Base-by-base conservation (phyloP, 2,113 vertebrate genomes). In the Chaetura pelagica region DNA sequence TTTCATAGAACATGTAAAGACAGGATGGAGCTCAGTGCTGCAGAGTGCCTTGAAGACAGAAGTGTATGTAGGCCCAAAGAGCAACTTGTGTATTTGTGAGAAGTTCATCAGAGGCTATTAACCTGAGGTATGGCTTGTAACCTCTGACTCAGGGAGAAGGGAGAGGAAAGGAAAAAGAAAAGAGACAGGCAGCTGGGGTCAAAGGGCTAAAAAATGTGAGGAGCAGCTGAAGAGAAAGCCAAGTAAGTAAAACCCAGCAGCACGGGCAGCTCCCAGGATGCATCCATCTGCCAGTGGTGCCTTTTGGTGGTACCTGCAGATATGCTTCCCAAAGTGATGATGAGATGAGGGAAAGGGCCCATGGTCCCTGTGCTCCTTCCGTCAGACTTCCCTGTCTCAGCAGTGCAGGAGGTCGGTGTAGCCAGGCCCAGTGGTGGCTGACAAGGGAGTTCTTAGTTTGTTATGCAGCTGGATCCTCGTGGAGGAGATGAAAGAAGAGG, bases 301-400 rank as follows among this genome's bases (percentile, higher is more conserved):
- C 15, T 29, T 6, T 22, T 44, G 34, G 54, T 29, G 35, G 9
- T 38, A 76, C 42, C 34, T 58, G 12, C 27, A 15, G 49, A 58
- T 38, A 12, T 1, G 3, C 15, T 58, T 75, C 21, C 27, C 0
- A 2, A 63, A 52, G 23, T 0, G 2, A 24, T 55, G 48, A 48
- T 1, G 3, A 14, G 11, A 10, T 30, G 44, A 66, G 12, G 32
- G 19, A 35, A 87, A 20, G 18, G 19, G 19, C 10, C 68, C 55
- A 17, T 0, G 1, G 6, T 40, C 17, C 5, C n/a, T 35, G 16
- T 0, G 5, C 14, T 48, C 27, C 9, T 4, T 58, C 18, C 27
- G 11, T 4, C 6, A 5, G 44, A 11, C 10, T 71, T 63, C 44
- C 11, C 35, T 38, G 13, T 52, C 63, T 58, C 35, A 69, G 27